Base-by-base conservation (phyloP, 2,888 invertebrate genomes). In the Drosophila anomalata region DNA sequence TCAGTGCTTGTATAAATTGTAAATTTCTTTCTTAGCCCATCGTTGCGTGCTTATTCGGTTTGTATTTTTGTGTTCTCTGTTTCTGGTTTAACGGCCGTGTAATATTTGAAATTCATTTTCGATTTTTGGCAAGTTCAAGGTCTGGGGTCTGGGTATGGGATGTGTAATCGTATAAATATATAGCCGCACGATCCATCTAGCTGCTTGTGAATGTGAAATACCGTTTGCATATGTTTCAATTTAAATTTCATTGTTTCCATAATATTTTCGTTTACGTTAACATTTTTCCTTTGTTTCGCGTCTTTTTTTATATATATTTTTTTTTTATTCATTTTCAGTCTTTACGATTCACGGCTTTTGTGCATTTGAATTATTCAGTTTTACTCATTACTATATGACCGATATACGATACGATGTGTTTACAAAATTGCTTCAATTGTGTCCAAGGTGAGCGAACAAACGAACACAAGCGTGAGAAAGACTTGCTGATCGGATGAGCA, bases 311-410 rank as follows among this genome's bases (percentile, higher is more conserved):
- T 26, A 7, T 26, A 8, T 29, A n/a, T 29, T 29, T 29, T 8
- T 6, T 26, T 7, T 59, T 67, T 66, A 53, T 69, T 68, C 62
- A 33, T 56, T 76, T 83, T 89, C 89, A 89, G 89, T 89, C 89
- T 89, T 90, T 87, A 84, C 87, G 89, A 89, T 89, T 90, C 87
- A 88, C 90, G 89, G 90, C 88, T 83, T 54, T 89, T 90, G 89
- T 90, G 90, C 89, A 89, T 87, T 78, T 85, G 68, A 82, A 81
- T 79, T 76, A 74, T 77, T 77, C 69, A 70, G 65, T 73, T 76
- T 67, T 62, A 60, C 62, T 72, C 62, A 62, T 55, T 74, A 58
- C 50, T 67, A 41, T 57, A 70, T 77, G 82, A 87, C 84, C 82
- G 69, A 77, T 78, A 66, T 63, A 42, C 39, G 65, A 53, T 63